Percentiles rank a stretch among this genome's conserved stretches.
Conservation (phyloP, 1,140 invertebrate species). For the Tetraneura akinire region DNA sequence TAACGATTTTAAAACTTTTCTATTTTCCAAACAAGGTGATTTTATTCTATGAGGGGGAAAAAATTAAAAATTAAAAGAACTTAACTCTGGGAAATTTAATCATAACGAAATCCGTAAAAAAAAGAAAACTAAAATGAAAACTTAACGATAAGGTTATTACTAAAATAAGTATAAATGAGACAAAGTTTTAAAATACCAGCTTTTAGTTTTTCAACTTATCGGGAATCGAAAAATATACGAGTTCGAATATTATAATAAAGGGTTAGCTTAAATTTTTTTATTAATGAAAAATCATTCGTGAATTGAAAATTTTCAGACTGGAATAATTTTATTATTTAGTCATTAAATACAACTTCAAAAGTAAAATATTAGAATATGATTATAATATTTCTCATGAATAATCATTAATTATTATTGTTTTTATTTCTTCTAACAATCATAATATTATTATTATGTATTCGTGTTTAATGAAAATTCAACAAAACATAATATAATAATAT, state of each 20-base stretch:
- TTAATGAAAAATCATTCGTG: no score
- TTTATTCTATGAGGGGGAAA: neutral
- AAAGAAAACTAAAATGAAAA: neutral
- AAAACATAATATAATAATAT: no score
- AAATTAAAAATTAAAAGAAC: neutral
- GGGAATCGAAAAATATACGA: neutral
- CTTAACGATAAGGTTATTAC: neutral
- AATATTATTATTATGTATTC: no score
- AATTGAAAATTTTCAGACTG: neutral
- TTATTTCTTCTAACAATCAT: no score
- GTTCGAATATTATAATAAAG: no score
- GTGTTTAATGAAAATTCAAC: no score
- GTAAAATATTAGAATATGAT: no score
- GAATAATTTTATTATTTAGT: neutral
- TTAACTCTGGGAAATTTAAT: neutral
- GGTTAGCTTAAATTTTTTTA: no score
- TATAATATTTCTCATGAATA: no score
- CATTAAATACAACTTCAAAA: neutral
- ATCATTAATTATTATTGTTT: no score
- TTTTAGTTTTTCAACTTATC: conserved; percentile 1
- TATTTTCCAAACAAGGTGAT: neutral
- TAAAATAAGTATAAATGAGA: neutral
- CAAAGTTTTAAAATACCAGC: neutral
- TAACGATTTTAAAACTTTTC: conserved; percentile 1
- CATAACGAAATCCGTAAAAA: neutral